Percentiles rank a stretch among this genome's conserved stretches.
Conservation (phyloP, 2,113 vertebrate genomes). For the Misgurnus mizolepis region DNA sequence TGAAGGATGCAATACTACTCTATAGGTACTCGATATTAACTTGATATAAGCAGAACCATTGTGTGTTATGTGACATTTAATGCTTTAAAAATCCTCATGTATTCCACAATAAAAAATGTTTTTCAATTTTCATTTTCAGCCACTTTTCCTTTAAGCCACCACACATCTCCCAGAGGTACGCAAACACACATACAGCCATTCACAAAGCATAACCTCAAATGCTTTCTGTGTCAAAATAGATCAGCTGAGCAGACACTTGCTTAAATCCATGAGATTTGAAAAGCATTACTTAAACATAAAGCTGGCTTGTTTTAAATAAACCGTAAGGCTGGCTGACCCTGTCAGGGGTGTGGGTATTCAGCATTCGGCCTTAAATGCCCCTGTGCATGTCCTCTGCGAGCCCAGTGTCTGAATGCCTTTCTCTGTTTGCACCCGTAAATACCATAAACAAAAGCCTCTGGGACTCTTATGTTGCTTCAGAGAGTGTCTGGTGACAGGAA, state of each 20-base stretch:
- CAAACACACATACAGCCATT: background rate
- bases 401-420: constrained; percentile 33
- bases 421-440: constrained; percentile 41
- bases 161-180: constrained; percentile 5
- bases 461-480: constrained; percentile 20
- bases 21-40: no score
- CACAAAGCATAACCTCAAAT: background rate
- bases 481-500: constrained; percentile 46
- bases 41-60: no score
- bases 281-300: background rate
- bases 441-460: constrained; percentile 38
- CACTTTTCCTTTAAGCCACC: background rate
- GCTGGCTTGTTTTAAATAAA: constrained; percentile 25
- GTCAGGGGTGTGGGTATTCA: background rate
- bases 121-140: no score
- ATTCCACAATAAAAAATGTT: no score
- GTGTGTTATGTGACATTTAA: no score
- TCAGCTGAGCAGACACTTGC: background rate
- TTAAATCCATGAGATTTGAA: background rate
- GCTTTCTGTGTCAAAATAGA: constrained; percentile 13
- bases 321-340: constrained; percentile 2
- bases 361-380: background rate
- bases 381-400: background rate
- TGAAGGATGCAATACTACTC: no score
- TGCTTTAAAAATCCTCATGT: no score